Conservation (phyloP, 2,888 invertebrate species). For the Andrena dorsata region DNA sequence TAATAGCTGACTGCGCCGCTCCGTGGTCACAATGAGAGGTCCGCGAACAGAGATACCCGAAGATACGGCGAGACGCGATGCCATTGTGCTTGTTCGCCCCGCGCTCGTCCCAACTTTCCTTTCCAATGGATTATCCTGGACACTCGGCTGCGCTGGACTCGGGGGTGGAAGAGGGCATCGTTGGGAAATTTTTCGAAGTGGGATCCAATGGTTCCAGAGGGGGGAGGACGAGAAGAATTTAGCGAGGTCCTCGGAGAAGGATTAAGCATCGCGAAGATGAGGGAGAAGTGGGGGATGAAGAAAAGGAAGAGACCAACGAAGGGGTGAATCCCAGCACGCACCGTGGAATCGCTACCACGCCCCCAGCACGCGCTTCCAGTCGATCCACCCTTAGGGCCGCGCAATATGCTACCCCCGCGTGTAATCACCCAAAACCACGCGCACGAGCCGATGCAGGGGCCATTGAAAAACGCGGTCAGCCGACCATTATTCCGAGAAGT, state of each 20-base stretch:
- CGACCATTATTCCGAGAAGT: slow-evolving; percentile 74
- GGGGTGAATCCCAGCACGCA: slow-evolving; percentile 77
- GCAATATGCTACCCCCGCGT: slow-evolving; percentile 79
- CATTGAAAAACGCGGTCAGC: slow-evolving; percentile 76
- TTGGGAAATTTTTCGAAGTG: not conserved
- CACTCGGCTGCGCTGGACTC: not conserved
- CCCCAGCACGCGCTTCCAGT: slow-evolving; percentile 65
- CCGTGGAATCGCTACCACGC: slow-evolving; percentile 78
- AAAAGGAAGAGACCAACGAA: slow-evolving; percentile 11
- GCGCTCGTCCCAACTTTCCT: slow-evolving; percentile 10
- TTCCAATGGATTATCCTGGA: slow-evolving; percentile 39
- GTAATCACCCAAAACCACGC: slow-evolving; percentile 82
- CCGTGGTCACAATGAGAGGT: slow-evolving; percentile 82
- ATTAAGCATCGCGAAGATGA: not conserved
- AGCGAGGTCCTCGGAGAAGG: not conserved
- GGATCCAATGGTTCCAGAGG: not conserved
- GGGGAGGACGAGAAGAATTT: not conserved
- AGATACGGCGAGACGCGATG: slow-evolving; percentile 73
- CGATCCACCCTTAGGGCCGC: slow-evolving; percentile 68
- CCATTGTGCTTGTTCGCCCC: slow-evolving; percentile 20
- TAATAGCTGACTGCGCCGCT: slow-evolving; percentile 83
- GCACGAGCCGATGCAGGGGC: slow-evolving; percentile 68
- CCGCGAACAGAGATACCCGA: slow-evolving; percentile 79
- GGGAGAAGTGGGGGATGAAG: not conserved
- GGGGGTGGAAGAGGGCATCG: not conserved